Evolutionary conservation across 2,113 vertebrate species (phyloP).

Genomic region (Rana temporaria): DNA sequence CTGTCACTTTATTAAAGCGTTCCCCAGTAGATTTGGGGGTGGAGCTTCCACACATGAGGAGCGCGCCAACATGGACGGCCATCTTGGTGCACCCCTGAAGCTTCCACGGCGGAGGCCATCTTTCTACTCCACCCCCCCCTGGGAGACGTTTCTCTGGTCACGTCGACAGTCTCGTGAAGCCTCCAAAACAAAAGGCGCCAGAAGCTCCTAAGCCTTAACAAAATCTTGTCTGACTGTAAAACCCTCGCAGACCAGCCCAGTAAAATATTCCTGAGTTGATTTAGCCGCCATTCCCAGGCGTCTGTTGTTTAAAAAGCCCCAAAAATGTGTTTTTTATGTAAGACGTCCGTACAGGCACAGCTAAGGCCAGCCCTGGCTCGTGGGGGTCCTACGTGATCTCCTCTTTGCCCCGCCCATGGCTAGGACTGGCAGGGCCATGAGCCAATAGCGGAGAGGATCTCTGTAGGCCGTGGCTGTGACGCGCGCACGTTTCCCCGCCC

Average conservation of each 20-base stretch:
- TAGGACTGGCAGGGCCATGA: too few species aligned
- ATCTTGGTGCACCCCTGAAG: slow-evolving; percentile 20
- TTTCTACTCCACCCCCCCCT: slow-evolving; percentile 35
- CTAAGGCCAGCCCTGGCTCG: background rate
- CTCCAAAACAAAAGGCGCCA: slow-evolving; percentile 48
- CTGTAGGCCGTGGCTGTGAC: too few species aligned
- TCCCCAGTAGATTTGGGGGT: background rate
- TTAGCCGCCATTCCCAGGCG: background rate
- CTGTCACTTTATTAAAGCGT: background rate
- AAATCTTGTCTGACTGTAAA: background rate
- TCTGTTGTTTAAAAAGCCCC: too few species aligned
- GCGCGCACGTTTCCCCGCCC: background rate
- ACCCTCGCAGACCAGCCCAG: background rate
- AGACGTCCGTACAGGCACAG: background rate
- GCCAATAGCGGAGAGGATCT: too few species aligned
- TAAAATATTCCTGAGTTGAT: rapidly evolving
- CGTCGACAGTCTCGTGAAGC: slow-evolving; percentile 28
- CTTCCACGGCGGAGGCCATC: background rate
- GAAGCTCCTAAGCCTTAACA: background rate
- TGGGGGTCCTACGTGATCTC: background rate
- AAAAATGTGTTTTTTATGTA: too few species aligned
- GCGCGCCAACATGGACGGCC: background rate
- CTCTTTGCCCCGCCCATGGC: background rate
- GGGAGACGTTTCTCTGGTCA: slow-evolving; percentile 46
- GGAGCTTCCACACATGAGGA: background rate